Evolutionary conservation across 2,888 invertebrate genomes (phyloP).

Genomic region (Polyommatus icarus): DNA sequence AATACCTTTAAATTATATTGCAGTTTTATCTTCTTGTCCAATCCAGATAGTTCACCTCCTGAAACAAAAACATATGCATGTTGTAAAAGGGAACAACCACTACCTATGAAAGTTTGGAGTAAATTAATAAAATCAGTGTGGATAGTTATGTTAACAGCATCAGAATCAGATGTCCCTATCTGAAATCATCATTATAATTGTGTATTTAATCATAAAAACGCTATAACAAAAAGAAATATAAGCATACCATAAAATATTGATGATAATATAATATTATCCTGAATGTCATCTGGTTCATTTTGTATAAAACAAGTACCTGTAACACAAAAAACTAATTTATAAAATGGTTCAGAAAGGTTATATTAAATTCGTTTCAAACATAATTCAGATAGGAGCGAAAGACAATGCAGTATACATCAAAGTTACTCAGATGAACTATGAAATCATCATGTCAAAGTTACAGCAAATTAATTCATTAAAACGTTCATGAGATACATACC

Average conservation of each 20-base stretch:
- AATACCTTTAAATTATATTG: neutral
- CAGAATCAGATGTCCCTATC: constrained; percentile 73
- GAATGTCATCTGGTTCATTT: neutral
- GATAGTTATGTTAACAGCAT: constrained; percentile 71
- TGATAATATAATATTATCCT: neutral
- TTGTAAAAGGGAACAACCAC: neutral
- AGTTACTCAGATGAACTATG: constrained; percentile 55
- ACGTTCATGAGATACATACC: neutral
- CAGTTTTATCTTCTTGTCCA: neutral
- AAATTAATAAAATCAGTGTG: constrained; percentile 49
- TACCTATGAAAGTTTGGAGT: neutral
- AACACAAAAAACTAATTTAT: neutral
- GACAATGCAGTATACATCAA: constrained; percentile 50
- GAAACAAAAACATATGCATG: neutral
- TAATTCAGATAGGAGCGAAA: constrained; percentile 75
- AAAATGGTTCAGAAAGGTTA: neutral
- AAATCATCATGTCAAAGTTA: constrained; percentile 49
- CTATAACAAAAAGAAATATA: neutral
- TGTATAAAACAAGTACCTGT: neutral
- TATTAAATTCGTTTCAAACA: neutral
- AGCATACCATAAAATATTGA: neutral
- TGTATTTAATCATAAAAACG: neutral
- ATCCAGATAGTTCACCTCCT: neutral
- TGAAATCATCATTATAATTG: constrained; percentile 56
- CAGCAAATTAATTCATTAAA: neutral